These are phyloP conservation scores for Myathropa florea DNA, from an alignment of 2,888 invertebrate species.

Conservation along the genomic window DNA sequence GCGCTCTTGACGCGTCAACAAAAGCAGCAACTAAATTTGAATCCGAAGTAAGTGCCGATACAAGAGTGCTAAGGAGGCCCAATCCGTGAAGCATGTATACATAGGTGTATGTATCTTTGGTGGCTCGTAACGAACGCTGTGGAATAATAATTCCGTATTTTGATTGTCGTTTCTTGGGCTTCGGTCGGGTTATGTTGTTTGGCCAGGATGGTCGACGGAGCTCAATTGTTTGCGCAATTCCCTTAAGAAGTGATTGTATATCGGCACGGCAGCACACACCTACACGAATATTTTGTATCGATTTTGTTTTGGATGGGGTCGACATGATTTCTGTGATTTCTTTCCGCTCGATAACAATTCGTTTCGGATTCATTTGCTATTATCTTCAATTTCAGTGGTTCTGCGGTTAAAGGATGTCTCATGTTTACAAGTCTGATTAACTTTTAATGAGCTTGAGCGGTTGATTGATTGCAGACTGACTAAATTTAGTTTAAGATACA, in stretches of 20 bases:
- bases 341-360: neutral
- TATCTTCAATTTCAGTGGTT: neutral
- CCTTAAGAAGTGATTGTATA: conserved; percentile 21
- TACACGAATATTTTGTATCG: conserved; percentile 9
- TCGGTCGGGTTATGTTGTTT: conserved; percentile 34
- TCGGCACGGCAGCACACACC: conserved; percentile 29
- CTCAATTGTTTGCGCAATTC: conserved; percentile 24
- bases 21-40: conserved; percentile 67
- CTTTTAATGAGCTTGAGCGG: neutral
- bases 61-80: conserved; percentile 9
- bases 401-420: neutral
- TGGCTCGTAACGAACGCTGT: conserved; percentile 39
- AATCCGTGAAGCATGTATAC: neutral
- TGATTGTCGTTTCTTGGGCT: conserved; percentile 45
- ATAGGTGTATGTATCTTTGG: conserved; percentile 6
- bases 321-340: conserved; percentile 13
- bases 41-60: conserved; percentile 49
- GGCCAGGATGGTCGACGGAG: neutral
- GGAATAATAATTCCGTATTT: conserved; percentile 42
- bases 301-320: conserved; percentile 12
- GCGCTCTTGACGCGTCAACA: conserved; percentile 64
- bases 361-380: neutral
- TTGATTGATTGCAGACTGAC: neutral
- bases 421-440: neutral
- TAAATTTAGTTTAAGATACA: neutral